Evolutionary conservation across 2,888 invertebrate species (phyloP).

Genomic region (Isotomurus palustris): DNA sequence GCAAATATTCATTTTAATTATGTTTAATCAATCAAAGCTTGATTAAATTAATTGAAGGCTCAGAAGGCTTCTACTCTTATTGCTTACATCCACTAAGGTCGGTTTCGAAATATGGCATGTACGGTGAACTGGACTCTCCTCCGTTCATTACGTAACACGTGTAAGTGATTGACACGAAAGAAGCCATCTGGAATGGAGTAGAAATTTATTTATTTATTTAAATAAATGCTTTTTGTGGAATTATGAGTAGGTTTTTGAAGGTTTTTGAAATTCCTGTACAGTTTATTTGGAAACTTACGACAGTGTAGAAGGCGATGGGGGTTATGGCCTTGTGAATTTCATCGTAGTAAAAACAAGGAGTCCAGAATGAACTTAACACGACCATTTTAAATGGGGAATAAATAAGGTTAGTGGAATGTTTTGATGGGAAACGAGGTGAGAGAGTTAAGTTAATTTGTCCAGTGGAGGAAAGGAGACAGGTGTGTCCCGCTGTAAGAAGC

Average conservation of each 20-base stretch:
- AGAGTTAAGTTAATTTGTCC: no score
- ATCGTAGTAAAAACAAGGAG: slow-evolving; percentile 80
- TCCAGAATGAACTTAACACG: slow-evolving; percentile 74
- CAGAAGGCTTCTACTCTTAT: background rate
- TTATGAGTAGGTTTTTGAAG: background rate
- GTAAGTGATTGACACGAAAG: slow-evolving; percentile 68
- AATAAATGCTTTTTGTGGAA: background rate
- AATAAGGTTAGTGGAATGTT: no score
- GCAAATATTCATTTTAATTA: slow-evolving; percentile 46
- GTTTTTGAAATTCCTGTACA: background rate
- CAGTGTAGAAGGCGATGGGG: slow-evolving; percentile 74
- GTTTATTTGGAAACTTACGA: slow-evolving; percentile 50
- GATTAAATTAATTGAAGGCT: background rate
- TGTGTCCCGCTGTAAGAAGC: no score
- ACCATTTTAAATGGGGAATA: slow-evolving; percentile 69
- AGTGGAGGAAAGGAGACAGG: no score
- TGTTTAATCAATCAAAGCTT: background rate
- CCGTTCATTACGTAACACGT: slow-evolving; percentile 73
- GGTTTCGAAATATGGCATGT: slow-evolving; percentile 83
- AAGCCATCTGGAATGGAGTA: slow-evolving; percentile 57
- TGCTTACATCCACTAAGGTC: slow-evolving; percentile 70
- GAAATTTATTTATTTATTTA: slow-evolving; percentile 12
- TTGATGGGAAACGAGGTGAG: no score
- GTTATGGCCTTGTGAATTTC: slow-evolving; percentile 70
- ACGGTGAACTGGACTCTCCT: slow-evolving; percentile 84